Evolutionary conservation across 2,888 invertebrate genomes (phyloP).

Genomic region (Endomychus coccineus): DNA sequence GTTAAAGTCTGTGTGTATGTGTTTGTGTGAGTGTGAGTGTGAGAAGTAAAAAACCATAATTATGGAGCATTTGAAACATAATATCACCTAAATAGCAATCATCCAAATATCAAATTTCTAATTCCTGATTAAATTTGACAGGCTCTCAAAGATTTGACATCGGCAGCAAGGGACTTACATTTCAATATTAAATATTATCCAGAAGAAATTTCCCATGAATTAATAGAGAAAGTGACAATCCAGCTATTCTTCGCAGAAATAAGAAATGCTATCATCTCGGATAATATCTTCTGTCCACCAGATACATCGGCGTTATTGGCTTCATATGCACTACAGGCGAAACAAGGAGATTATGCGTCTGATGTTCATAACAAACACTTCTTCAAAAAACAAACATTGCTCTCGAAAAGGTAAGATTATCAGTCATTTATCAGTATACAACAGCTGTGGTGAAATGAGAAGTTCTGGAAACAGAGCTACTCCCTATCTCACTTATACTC

Average conservation of each 20-base stretch:
- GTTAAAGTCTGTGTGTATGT: too few species aligned
- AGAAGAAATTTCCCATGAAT: conserved; percentile 95
- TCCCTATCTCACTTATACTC: too few species aligned
- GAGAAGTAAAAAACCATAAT: too few species aligned
- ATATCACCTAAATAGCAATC: too few species aligned
- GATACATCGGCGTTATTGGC: conserved; percentile 96
- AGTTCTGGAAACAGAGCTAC: background rate
- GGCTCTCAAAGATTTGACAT: conserved; percentile 31
- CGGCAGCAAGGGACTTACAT: conserved; percentile 27
- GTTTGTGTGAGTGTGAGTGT: too few species aligned
- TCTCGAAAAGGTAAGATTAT: conserved; percentile 69
- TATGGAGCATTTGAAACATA: too few species aligned
- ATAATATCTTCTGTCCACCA: conserved; percentile 98
- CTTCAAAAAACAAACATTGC: conserved; percentile 79
- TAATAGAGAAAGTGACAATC: conserved; percentile 97
- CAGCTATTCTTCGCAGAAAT: conserved; percentile 88
- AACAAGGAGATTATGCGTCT: conserved; percentile 90
- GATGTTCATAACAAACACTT: conserved; percentile 72
- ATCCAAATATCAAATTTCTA: too few species aligned
- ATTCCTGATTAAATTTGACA: too few species aligned
- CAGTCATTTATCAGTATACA: conserved; percentile 6
- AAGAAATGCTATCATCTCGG: conserved; percentile 90
- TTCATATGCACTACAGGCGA: conserved; percentile 94
- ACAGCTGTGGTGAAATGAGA: too few species aligned
- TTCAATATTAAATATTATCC: conserved; percentile 97